A percentile compares a stretch with the other conserved stretches of the same genome.
Conservation (phyloP, 2,888 invertebrate species). For the Acrobasis repandana region DNA sequence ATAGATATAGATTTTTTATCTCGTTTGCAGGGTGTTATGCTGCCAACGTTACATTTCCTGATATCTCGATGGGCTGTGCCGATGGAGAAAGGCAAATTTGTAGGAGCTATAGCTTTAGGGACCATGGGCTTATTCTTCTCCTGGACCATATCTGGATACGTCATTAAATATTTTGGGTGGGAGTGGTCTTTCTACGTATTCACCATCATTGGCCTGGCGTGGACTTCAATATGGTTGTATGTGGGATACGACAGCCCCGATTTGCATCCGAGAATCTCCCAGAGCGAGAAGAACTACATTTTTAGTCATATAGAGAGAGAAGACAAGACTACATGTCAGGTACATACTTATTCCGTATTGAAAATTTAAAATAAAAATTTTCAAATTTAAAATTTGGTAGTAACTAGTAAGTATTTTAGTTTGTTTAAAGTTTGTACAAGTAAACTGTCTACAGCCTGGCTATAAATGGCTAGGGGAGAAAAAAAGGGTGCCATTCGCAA, state of each 20-base stretch:
- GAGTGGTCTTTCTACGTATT: not conserved
- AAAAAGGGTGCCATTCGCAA: too few species aligned
- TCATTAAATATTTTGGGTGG: not conserved
- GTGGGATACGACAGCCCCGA: not conserved
- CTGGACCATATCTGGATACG: slow-evolving; percentile 2
- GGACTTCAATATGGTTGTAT: not conserved
- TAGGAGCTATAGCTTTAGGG: not conserved
- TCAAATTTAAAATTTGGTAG: too few species aligned
- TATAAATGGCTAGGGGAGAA: too few species aligned
- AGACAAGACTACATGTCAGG: not conserved
- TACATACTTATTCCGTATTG: not conserved
- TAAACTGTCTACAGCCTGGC: too few species aligned
- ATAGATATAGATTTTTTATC: not conserved
- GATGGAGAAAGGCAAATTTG: slow-evolving; percentile 1
- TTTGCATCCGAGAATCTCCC: not conserved
- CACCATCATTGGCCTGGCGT: not conserved
- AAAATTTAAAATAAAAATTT: too few species aligned
- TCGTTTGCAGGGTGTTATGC: not conserved
- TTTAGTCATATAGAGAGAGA: not conserved
- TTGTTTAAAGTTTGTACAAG: too few species aligned
- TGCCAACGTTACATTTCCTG: not conserved
- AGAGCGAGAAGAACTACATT: not conserved
- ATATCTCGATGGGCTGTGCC: not conserved
- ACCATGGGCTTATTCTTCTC: not conserved
- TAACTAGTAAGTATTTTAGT: too few species aligned